Conservation (phyloP, 1,140 invertebrate species). For the Leptoteleia sp. region DNA sequence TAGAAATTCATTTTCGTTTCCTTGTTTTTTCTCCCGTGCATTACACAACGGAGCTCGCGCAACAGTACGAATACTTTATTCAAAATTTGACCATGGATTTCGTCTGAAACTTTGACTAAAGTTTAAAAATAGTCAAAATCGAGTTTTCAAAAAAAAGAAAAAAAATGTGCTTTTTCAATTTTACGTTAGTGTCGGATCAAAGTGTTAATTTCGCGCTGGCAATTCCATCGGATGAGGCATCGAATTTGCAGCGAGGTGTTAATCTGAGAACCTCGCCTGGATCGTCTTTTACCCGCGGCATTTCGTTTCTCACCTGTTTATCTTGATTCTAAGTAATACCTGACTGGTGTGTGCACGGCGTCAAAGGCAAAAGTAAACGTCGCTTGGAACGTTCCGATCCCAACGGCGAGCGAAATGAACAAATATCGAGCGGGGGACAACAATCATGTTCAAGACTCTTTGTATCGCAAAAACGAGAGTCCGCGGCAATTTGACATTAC, state of each 20-base stretch:
- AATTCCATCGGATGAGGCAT: no score
- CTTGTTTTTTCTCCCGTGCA: constrained; percentile 1
- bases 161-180: no score
- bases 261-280: not conserved
- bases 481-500: constrained; percentile 47
- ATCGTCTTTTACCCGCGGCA: not conserved
- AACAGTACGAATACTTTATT: no score
- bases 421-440: constrained; percentile 50
- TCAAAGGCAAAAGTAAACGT: constrained; percentile 35
- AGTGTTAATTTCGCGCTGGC: no score
- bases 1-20: constrained; percentile 36
- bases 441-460: constrained; percentile 25
- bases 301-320: constrained; percentile 23
- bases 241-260: not conserved
- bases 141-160: no score
- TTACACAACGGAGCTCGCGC: constrained; percentile 1
- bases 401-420: constrained; percentile 29
- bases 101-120: no score
- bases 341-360: constrained; percentile 24
- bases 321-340: constrained; percentile 19
- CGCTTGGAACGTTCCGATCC: constrained; percentile 16
- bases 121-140: no score
- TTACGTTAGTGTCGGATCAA: no score
- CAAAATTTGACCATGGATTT: no score
- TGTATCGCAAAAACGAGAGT: constrained; percentile 38